Percentiles rank a stretch among this genome's conserved stretches.
Conservation (phyloP, 2,797 vertebrate genomes). For the Epinephelus coioides region DNA sequence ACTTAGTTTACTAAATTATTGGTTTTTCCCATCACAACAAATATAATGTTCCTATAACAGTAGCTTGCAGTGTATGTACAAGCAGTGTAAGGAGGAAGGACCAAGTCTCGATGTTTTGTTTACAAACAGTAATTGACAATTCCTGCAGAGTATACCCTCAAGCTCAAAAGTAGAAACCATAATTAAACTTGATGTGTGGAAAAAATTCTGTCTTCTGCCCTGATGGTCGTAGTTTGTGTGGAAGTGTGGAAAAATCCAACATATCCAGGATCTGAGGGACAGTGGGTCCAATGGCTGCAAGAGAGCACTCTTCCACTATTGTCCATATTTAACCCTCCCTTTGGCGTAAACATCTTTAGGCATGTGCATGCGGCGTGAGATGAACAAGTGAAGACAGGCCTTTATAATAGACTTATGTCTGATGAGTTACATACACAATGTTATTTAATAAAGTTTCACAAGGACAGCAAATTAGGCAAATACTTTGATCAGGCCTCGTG, state of each 20-base stretch:
- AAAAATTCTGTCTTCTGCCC: neutral
- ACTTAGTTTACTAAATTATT: too few species aligned
- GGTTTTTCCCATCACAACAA: too few species aligned
- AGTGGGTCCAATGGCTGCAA: neutral
- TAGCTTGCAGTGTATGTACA: too few species aligned
- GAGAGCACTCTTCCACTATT: neutral
- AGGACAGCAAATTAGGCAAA: neutral
- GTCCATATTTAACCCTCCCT: neutral
- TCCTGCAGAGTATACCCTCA: too few species aligned
- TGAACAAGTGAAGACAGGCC: neutral
- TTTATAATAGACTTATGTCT: conserved; percentile 11
- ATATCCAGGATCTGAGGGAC: neutral
- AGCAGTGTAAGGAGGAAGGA: too few species aligned
- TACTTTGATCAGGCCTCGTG: neutral
- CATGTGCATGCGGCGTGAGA: neutral
- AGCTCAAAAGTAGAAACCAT: neutral
- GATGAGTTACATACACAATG: neutral
- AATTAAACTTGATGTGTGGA: neutral
- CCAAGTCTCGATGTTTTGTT: too few species aligned
- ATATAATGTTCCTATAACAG: too few species aligned
- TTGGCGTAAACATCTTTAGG: neutral
- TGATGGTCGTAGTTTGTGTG: neutral
- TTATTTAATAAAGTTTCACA: neutral
- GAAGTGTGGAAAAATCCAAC: neutral
- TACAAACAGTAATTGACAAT: too few species aligned